phyloP scores from a whole-genome alignment of 2,797 vertebrate species.

The Dryobates pubescens region DNA sequence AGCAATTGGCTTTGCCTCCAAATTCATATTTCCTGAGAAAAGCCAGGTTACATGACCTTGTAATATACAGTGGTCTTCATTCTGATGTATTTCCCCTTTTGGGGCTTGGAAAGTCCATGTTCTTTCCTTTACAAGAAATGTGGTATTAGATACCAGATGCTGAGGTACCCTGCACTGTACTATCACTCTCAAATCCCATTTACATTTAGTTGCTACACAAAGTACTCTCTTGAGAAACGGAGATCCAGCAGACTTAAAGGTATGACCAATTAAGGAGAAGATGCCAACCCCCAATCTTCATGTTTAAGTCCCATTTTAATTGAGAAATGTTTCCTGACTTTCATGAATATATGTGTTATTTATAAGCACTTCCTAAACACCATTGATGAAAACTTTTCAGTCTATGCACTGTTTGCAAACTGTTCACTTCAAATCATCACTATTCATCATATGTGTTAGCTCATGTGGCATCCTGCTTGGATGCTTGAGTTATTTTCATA shows the following conservation, averaged over 20 bases:
- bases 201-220: neutral
- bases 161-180: neutral
- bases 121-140: neutral
- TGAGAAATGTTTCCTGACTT: slow-evolving; percentile 5
- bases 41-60: neutral
- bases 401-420: slow-evolving; percentile 60
- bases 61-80: neutral
- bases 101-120: neutral
- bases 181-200: neutral
- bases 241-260: neutral
- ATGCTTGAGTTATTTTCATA: slow-evolving; percentile 5
- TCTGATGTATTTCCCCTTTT: neutral
- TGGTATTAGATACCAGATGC: neutral
- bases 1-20: neutral
- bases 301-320: slow-evolving; percentile 1
- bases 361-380: slow-evolving; percentile 22
- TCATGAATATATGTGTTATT: slow-evolving; percentile 35
- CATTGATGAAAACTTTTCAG: slow-evolving; percentile 20
- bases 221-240: neutral
- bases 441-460: slow-evolving; percentile 32
- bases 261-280: neutral
- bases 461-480: slow-evolving; percentile 15
- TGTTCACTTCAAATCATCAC: slow-evolving; percentile 44
- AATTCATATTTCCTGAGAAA: neutral
- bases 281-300: neutral